phyloP scores from a whole-genome alignment of 1,140 invertebrate species.

The Lepidurus arcticus region DNA sequence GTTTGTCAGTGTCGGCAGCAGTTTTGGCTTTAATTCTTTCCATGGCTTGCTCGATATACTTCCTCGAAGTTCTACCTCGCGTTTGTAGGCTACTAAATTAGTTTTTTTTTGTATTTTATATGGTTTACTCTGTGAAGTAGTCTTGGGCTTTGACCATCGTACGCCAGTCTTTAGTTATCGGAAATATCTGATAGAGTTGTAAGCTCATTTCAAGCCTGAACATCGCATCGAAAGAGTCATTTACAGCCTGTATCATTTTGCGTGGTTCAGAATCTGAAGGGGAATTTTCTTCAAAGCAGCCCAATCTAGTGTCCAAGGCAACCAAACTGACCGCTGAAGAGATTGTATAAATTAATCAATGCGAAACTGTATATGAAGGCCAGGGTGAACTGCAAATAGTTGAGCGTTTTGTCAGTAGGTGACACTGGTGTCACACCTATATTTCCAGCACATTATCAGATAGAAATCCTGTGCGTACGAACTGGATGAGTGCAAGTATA shows the following conservation, averaged over 20 bases:
- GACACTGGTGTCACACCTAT: no score
- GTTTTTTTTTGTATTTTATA: constrained; percentile 32
- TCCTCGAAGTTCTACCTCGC: constrained; percentile 63
- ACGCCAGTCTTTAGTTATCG: constrained; percentile 46
- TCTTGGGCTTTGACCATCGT: constrained; percentile 32
- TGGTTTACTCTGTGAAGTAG: constrained; percentile 38
- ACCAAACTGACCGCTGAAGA: constrained; percentile 33
- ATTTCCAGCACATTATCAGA: no score
- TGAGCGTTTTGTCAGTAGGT: no score
- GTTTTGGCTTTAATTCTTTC: constrained; percentile 50
- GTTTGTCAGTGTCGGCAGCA: constrained; percentile 42
- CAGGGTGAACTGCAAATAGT: no score
- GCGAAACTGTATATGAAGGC: no score
- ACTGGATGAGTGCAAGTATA: no score
- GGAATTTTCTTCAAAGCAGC: constrained; percentile 31
- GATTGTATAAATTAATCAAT: neutral
- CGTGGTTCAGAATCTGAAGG: constrained; percentile 52
- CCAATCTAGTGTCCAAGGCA: constrained; percentile 32
- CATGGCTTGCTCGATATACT: constrained; percentile 70
- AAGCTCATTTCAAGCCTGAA: constrained; percentile 44
- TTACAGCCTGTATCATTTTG: constrained; percentile 57
- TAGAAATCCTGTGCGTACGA: no score
- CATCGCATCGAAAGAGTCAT: constrained; percentile 72
- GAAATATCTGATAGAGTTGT: constrained; percentile 29
- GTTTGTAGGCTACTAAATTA: constrained; percentile 11